Percentiles rank a stretch among this genome's conserved stretches.
These are phyloP conservation scores for Desoria tigrina DNA, from an alignment of 2,888 invertebrate species.

Conservation along the genomic window DNA sequence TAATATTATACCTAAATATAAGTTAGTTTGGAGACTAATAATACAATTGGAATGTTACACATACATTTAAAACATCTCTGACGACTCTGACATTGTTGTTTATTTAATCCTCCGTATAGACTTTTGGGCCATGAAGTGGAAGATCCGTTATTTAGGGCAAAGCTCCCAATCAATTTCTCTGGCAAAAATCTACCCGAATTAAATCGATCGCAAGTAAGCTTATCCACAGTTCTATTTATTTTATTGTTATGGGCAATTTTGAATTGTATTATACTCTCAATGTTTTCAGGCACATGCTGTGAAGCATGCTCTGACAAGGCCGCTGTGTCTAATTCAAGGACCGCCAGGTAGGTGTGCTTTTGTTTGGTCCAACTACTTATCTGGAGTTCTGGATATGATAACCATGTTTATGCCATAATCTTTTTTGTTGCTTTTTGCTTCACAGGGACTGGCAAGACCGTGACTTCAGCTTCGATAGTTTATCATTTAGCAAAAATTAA, in stretches of 20 bases:
- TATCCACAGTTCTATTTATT: background rate
- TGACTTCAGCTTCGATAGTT: slow-evolving; percentile 98
- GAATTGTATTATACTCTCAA: background rate
- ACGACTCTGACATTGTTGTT: background rate
- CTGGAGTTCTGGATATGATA: background rate
- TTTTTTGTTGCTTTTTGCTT: slow-evolving; percentile 61
- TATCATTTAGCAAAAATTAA: slow-evolving; percentile 90
- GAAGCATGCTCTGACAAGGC: slow-evolving; percentile 94
- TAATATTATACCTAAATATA: too few species aligned
- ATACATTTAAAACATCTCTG: background rate
- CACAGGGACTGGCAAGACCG: slow-evolving; percentile 97
- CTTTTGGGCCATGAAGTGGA: slow-evolving; percentile 92
- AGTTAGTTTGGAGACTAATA: too few species aligned
- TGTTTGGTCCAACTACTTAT: too few species aligned
- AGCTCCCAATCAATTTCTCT: slow-evolving; percentile 92
- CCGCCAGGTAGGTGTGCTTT: slow-evolving; percentile 60
- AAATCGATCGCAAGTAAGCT: slow-evolving; percentile 83
- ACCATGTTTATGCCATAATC: background rate
- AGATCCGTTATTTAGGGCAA: slow-evolving; percentile 86
- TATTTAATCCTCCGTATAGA: background rate
- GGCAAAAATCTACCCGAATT: slow-evolving; percentile 97
- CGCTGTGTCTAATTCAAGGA: slow-evolving; percentile 92
- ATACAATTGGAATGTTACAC: too few species aligned
- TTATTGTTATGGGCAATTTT: background rate
- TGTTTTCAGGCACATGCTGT: slow-evolving; percentile 86